These are phyloP conservation scores for Trematomus bernacchii DNA, from an alignment of 2,797 vertebrate species.

Conservation along the genomic window DNA sequence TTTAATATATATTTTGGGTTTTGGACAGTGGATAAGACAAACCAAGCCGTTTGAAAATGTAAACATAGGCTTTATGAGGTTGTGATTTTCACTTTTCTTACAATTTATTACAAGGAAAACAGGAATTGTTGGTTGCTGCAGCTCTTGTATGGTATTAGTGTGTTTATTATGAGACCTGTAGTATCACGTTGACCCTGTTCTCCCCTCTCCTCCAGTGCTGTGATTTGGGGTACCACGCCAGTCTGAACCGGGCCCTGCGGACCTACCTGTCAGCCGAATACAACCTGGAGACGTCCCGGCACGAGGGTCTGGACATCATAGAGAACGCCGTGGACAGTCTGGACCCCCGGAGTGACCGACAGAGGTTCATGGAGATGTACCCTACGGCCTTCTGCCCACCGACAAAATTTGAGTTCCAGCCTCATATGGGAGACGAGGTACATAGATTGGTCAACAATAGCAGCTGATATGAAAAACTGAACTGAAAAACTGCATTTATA, in stretches of 20 bases:
- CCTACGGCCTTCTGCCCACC: conserved; percentile 97
- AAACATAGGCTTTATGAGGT: not conserved
- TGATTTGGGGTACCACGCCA: conserved; percentile 97
- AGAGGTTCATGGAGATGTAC: conserved; percentile 99
- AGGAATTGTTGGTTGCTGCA: not conserved
- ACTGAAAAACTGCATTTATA: not conserved
- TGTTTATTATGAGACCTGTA: not conserved
- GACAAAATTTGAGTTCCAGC: conserved; percentile 96
- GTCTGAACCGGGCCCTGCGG: conserved; percentile 94
- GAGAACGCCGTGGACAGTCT: conserved; percentile 98
- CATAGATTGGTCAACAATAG: conserved; percentile 8
- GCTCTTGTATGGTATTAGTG: not conserved
- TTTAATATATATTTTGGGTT: not conserved
- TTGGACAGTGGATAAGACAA: not conserved
- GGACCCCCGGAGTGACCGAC: conserved; percentile 96
- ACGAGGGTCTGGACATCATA: conserved; percentile 98
- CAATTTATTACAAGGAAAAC: not conserved
- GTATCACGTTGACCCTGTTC: not conserved
- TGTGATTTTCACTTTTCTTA: not conserved
- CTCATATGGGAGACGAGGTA: conserved; percentile 99
- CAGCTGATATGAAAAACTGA: not conserved
- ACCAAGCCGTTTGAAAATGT: not conserved
- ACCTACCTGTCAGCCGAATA: conserved; percentile 99
- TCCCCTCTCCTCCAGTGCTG: conserved; percentile 88
- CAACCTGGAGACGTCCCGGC: conserved; percentile 98